Evolutionary conservation across 1,140 invertebrate species (phyloP), one percentile per base, ranked within the genome.

Genomic region (Drosophila biarmipes): DNA sequence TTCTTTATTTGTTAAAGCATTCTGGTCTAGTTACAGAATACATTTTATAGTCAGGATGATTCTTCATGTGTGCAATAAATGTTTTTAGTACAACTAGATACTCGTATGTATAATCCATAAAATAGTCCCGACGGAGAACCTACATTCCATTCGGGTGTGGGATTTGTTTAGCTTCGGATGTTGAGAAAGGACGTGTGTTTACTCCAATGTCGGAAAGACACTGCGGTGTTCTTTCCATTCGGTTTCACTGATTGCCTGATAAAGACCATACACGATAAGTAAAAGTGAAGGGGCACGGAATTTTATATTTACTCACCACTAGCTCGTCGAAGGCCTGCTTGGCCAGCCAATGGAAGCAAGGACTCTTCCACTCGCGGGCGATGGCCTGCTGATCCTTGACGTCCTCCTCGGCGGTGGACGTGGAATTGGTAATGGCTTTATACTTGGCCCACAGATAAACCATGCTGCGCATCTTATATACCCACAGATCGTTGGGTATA

Each of bases 401-500:
- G 4, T 31, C 24, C 5, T 74, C 71, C 35, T 63, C 58, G 10
- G 19, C 49, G 31, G 61, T 75, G 34, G 54, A 54, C 21, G 57
- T 78, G 27, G 63, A 64, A 29, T 27, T 35, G 37, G 31, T 8
- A 17, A 49, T 17, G 40, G 55, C 11, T 24, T 63, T 73, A 12
- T 86, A 86, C 31, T 87, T 73, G 12, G 57, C 43, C 82, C 82
- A 87, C 49, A 89, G 40, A 17, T 55, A 79, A 17, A 87, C 63
- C 82, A 87, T 89, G 72, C 79, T 84, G 27, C 76, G 76, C 59
- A 89, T 61, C 15, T 86, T 86, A 21, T 71, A 87, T 19, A 73
- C 49, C 81, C 81, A 86, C 2, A 87, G 85, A 1, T 77, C 68
- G 51, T 86, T 86, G 29, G 81, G 81, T 7, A 87, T 37, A 6